Evolutionary conservation across 2,113 vertebrate genomes (phyloP).

Genomic region (Pedetes capensis): DNA sequence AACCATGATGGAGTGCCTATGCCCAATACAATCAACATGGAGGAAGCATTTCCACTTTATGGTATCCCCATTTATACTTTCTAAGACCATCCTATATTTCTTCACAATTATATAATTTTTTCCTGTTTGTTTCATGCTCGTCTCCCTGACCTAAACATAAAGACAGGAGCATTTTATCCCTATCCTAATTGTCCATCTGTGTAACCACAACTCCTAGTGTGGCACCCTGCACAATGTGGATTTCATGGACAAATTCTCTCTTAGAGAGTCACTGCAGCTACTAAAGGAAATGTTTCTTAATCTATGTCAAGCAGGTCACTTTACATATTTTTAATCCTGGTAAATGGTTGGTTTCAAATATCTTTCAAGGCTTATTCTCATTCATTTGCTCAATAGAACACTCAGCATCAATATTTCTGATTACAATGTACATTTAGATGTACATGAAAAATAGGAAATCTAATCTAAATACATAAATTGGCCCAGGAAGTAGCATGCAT

Average conservation of each 20-base stretch:
- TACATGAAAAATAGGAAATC: constrained; percentile 11
- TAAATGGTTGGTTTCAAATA: constrained; percentile 47
- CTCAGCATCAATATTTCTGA: constrained; percentile 65
- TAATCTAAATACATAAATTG: constrained; percentile 55
- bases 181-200: neutral
- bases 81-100: neutral
- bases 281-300: constrained; percentile 18
- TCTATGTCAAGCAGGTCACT: constrained; percentile 16
- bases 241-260: neutral
- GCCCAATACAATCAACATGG: neutral
- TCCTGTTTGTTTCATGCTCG: neutral
- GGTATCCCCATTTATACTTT: neutral
- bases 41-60: neutral
- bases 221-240: neutral
- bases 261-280: neutral
- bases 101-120: neutral
- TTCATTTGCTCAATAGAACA: constrained; percentile 38
- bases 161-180: neutral
- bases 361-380: neutral
- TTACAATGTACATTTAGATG: constrained; percentile 37
- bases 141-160: neutral
- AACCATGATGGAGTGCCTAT: neutral
- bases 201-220: neutral
- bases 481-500: constrained; percentile 37
- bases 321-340: constrained; percentile 44